A percentile compares a stretch with the other conserved stretches of the same genome.
phyloP scores from a whole-genome alignment of 2,888 invertebrate species.

The Schizotus pectinicornis region DNA sequence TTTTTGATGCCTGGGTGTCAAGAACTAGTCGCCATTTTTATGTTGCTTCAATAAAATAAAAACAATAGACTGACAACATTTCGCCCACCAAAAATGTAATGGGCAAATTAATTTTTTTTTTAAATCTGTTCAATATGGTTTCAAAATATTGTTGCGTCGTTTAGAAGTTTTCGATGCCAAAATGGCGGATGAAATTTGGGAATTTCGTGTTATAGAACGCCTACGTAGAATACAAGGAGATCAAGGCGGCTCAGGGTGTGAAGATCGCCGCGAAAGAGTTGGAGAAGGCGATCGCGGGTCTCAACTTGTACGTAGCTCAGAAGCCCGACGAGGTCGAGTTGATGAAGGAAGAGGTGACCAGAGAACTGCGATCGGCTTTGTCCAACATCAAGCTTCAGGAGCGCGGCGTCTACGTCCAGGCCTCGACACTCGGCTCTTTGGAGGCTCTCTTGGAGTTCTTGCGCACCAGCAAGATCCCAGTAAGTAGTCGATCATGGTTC shows the following conservation, averaged over 20 bases:
- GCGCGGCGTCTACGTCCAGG: constrained; percentile 98
- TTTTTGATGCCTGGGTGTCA: no score
- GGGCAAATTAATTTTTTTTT: background rate
- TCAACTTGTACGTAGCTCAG: constrained; percentile 90
- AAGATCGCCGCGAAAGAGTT: constrained; percentile 98
- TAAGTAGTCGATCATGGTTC: constrained; percentile 61
- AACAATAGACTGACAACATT: no score
- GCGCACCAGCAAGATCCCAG: constrained; percentile 90
- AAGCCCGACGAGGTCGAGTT: constrained; percentile 94
- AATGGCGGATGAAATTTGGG: constrained; percentile 1
- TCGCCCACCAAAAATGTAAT: background rate
- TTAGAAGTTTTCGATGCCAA: background rate
- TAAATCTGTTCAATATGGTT: no score
- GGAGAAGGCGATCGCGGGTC: constrained; percentile 96
- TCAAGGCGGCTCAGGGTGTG: constrained; percentile 96
- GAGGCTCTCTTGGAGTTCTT: constrained; percentile 96
- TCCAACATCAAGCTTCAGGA: constrained; percentile 90
- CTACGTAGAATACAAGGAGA: constrained; percentile 93
- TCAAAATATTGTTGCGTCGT: no score
- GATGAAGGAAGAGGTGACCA: constrained; percentile 82
- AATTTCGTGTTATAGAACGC: constrained; percentile 70
- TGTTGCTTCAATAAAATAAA: no score
- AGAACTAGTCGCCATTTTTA: no score
- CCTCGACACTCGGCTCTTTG: constrained; percentile 97
- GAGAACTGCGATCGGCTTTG: constrained; percentile 86